Conservation (phyloP, 2,797 vertebrate species). For the Fistularia tabacaria region DNA sequence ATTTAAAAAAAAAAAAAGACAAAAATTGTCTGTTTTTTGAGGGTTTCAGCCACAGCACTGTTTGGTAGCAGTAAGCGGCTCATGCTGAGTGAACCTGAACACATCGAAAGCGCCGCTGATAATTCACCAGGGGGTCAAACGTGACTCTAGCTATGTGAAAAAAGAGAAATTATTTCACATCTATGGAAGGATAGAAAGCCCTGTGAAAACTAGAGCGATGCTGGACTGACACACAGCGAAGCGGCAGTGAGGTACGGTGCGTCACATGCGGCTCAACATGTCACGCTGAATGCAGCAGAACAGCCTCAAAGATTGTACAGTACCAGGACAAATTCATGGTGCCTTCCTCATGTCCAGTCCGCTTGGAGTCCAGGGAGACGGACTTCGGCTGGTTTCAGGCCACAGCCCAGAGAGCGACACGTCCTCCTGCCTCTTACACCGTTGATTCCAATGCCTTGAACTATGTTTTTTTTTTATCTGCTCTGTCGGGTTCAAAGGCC, state of each 20-base stretch:
- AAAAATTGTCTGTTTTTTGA: no score
- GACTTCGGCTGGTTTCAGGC: constrained; percentile 4
- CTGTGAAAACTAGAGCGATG: no score
- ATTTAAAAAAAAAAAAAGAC: background rate
- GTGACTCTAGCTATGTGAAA: no score
- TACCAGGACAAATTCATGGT: constrained; percentile 73
- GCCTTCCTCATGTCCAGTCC: constrained; percentile 38
- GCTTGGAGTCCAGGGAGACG: constrained; percentile 16
- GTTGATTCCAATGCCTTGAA: no score
- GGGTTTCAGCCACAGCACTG: no score
- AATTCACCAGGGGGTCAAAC: constrained; percentile 54
- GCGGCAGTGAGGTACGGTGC: background rate
- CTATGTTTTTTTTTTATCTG: constrained; percentile 60
- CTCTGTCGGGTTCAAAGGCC: constrained; percentile 68
- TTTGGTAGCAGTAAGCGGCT: background rate
- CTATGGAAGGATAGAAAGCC: background rate
- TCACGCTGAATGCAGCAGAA: background rate
- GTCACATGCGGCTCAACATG: no score
- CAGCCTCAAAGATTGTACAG: constrained; percentile 26
- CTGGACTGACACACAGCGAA: background rate
- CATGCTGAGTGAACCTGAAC: constrained; percentile 16
- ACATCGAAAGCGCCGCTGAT: constrained; percentile 49
- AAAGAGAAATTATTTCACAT: background rate
- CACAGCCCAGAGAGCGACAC: constrained; percentile 28
- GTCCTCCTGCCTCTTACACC: constrained; percentile 7